Evolutionary conservation across 2,888 invertebrate species (phyloP).

Genomic region (Hypsopygia costalis): DNA sequence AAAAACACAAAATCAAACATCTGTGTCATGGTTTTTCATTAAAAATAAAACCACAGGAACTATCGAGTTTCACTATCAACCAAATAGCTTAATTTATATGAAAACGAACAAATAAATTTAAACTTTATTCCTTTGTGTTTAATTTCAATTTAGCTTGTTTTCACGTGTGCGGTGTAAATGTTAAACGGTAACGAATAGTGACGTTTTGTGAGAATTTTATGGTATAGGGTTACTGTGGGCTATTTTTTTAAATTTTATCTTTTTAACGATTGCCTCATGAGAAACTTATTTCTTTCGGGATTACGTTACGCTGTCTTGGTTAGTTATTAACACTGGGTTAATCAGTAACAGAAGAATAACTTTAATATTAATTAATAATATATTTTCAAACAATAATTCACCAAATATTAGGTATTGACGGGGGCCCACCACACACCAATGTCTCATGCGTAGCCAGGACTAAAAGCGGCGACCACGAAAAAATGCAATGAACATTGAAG

Average conservation of each 20-base stretch:
- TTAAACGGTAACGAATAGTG: conserved; percentile 37
- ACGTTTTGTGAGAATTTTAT: conserved; percentile 39
- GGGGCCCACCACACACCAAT: too few species aligned
- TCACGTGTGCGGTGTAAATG: conserved; percentile 17
- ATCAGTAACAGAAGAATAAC: too few species aligned
- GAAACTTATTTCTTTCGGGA: conserved; percentile 14
- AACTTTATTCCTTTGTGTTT: conserved; percentile 17
- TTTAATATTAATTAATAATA: too few species aligned
- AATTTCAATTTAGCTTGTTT: conserved; percentile 9
- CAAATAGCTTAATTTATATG: conserved; percentile 46
- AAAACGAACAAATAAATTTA: conserved; percentile 15
- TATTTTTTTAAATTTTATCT: conserved; percentile 27
- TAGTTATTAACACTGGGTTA: too few species aligned
- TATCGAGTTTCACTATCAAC: conserved; percentile 51
- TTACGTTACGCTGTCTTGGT: conserved; percentile 6
- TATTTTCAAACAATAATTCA: too few species aligned
- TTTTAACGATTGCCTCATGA: conserved; percentile 17
- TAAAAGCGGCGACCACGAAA: too few species aligned
- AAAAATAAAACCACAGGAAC: conserved; percentile 43
- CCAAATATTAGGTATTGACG: too few species aligned
- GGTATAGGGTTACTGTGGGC: conserved; percentile 36
- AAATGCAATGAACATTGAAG: too few species aligned
- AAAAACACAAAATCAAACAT: conserved; percentile 34
- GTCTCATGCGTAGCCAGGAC: too few species aligned
- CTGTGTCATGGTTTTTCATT: conserved; percentile 30